phyloP scores from a whole-genome alignment of 1,140 invertebrate genomes.

The Drosophila sp. region DNA sequence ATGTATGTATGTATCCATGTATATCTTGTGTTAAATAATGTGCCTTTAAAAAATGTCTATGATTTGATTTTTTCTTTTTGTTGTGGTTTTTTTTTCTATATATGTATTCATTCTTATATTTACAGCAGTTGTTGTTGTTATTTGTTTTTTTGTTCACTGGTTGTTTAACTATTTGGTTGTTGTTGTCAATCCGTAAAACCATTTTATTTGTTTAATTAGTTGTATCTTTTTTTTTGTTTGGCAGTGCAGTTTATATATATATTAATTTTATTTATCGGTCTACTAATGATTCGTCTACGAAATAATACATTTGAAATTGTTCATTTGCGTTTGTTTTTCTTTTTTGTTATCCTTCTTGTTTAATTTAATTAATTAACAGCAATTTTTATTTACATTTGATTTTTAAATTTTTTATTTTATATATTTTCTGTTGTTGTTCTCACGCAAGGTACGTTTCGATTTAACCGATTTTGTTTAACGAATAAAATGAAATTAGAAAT shows the following conservation, averaged over 20 bases:
- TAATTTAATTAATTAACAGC: constrained; percentile 78
- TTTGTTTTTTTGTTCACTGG: constrained; percentile 25
- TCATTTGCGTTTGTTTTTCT: constrained; percentile 24
- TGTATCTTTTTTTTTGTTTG: constrained; percentile 82
- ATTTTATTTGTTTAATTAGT: constrained; percentile 65
- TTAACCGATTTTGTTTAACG: constrained; percentile 46
- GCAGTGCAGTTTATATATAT: constrained; percentile 76
- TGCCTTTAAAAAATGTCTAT: constrained; percentile 80
- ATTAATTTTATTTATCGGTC: constrained; percentile 68
- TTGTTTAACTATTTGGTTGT: constrained; percentile 39
- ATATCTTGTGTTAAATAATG: constrained; percentile 60
- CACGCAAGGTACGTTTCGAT: constrained; percentile 78
- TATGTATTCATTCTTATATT: constrained; percentile 82
- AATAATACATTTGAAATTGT: constrained; percentile 56
- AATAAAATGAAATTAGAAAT: constrained; percentile 60
- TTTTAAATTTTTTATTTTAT: constrained; percentile 39
- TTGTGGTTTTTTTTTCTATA: constrained; percentile 43
- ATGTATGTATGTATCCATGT: neutral
- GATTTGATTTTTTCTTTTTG: constrained; percentile 44
- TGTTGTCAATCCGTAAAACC: constrained; percentile 40
- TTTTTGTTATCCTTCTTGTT: constrained; percentile 32
- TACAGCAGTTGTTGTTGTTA: constrained; percentile 71
- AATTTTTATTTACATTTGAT: constrained; percentile 60
- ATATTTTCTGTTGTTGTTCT: constrained; percentile 42
- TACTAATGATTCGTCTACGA: constrained; percentile 64